These are phyloP conservation scores for Sylvicola fuscatus DNA, from an alignment of 2,888 invertebrate genomes.

Conservation along the genomic window DNA sequence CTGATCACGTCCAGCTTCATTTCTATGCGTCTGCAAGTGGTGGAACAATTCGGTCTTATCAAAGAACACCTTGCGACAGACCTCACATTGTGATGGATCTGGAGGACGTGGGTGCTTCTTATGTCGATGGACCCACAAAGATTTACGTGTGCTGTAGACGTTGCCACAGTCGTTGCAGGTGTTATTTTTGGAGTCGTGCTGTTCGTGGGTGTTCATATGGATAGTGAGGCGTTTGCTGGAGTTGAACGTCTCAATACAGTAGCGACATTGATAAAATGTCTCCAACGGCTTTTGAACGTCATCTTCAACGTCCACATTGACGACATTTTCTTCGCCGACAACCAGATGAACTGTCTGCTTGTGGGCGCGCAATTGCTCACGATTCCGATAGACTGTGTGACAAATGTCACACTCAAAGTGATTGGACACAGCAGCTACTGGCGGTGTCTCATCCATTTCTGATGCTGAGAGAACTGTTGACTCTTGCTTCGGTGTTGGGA, in stretches of 20 bases:
- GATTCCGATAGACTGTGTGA: slow-evolving; percentile 21
- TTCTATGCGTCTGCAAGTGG: slow-evolving; percentile 14
- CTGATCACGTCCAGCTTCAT: slow-evolving; percentile 2
- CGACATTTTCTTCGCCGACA: background rate
- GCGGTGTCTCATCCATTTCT: background rate
- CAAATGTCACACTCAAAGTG: slow-evolving; percentile 23
- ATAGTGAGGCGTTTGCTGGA: slow-evolving; percentile 25
- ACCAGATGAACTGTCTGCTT: slow-evolving; percentile 19
- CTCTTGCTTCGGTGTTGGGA: slow-evolving; percentile 4
- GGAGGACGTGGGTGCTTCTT: slow-evolving; percentile 26
- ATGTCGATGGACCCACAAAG: slow-evolving; percentile 26
- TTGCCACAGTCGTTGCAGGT: slow-evolving; percentile 27
- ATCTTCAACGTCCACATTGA: slow-evolving; percentile 6
- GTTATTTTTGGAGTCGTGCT: slow-evolving; percentile 24
- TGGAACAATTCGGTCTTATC: slow-evolving; percentile 22
- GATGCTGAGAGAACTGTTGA: background rate
- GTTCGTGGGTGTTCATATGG: slow-evolving; percentile 25
- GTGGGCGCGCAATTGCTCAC: slow-evolving; percentile 19
- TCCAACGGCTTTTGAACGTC: slow-evolving; percentile 5
- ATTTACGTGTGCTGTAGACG: slow-evolving; percentile 24
- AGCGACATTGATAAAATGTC: slow-evolving; percentile 24
- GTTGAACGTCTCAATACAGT: slow-evolving; percentile 25
- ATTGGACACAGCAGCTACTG: slow-evolving; percentile 8
- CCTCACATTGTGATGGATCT: slow-evolving; percentile 20
- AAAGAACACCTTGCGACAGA: slow-evolving; percentile 25